Evolutionary conservation across 2,797 vertebrate species (phyloP).

Genomic region (Arctocebus calabarensis): DNA sequence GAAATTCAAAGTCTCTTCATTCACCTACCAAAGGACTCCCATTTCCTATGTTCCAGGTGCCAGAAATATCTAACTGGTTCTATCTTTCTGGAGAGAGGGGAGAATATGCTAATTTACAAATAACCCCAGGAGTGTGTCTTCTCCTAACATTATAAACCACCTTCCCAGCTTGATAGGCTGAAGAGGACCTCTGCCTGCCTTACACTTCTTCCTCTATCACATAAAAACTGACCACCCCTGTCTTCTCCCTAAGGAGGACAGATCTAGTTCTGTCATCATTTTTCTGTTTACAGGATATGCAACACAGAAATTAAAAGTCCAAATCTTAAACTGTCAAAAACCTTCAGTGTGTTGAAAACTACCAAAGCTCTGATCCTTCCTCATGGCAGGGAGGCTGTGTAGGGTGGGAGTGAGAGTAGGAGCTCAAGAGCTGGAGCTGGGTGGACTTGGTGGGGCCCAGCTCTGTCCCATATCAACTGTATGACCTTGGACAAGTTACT

Average conservation of each 20-base stretch:
- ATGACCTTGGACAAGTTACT: neutral
- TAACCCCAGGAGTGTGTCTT: neutral
- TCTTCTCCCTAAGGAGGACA: neutral
- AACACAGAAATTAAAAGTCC: neutral
- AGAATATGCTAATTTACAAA: neutral
- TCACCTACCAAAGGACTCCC: neutral
- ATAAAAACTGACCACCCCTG: neutral
- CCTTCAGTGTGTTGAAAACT: neutral
- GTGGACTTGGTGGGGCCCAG: too few species aligned
- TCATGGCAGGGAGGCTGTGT: neutral
- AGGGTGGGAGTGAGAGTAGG: neutral
- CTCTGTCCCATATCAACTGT: neutral
- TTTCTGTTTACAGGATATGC: neutral
- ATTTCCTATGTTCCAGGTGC: neutral
- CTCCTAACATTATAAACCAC: neutral
- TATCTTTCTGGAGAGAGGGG: neutral
- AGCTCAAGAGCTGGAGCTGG: neutral
- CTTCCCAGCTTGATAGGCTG: neutral
- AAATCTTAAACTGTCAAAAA: slow-evolving; percentile 8
- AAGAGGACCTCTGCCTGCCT: neutral
- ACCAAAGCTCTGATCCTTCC: neutral
- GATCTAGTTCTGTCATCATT: neutral
- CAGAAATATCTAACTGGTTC: neutral
- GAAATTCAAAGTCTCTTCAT: neutral
- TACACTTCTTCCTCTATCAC: neutral